These are phyloP conservation scores for Myotis findleyi DNA, from an alignment of 2,797 vertebrate species.

Conservation along the genomic window DNA sequence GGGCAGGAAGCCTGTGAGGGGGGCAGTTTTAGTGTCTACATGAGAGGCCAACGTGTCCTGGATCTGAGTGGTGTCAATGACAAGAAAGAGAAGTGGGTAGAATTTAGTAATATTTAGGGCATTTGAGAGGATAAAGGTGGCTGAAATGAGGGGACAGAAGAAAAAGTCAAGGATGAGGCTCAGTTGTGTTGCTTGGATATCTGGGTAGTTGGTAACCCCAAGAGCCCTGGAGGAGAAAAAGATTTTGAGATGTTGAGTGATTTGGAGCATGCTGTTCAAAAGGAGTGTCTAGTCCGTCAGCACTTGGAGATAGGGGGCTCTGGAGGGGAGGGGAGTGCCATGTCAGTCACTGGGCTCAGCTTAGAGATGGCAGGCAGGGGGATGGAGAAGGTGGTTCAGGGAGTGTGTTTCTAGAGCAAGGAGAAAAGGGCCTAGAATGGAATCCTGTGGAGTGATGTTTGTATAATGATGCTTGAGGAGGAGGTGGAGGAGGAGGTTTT, in stretches of 20 bases:
- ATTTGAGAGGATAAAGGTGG: slow-evolving; percentile 9
- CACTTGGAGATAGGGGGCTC: not conserved
- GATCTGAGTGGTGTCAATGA: not conserved
- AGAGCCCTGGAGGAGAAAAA: not conserved
- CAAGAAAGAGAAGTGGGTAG: not conserved
- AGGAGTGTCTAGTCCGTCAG: slow-evolving; percentile 18
- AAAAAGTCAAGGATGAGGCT: not conserved
- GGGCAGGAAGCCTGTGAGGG: not conserved
- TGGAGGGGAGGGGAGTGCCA: not conserved
- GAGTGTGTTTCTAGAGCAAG: not conserved
- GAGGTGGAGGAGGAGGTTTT: not conserved
- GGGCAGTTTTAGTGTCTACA: not conserved
- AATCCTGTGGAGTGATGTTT: not conserved
- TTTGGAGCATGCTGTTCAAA: slow-evolving; percentile 6
- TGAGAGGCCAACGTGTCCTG: not conserved
- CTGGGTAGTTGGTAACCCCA: not conserved
- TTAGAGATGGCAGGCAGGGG: not conserved
- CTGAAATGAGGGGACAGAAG: not conserved
- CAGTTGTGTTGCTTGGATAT: not conserved
- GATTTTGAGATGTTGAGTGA: slow-evolving; percentile 26
- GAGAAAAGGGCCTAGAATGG: not conserved
- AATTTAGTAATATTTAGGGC: slow-evolving; percentile 30
- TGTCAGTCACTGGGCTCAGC: not conserved
- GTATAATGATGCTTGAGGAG: not conserved
- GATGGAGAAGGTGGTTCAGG: not conserved